Conservation (phyloP, 2,888 invertebrate genomes). For the Orthosia cruda region DNA sequence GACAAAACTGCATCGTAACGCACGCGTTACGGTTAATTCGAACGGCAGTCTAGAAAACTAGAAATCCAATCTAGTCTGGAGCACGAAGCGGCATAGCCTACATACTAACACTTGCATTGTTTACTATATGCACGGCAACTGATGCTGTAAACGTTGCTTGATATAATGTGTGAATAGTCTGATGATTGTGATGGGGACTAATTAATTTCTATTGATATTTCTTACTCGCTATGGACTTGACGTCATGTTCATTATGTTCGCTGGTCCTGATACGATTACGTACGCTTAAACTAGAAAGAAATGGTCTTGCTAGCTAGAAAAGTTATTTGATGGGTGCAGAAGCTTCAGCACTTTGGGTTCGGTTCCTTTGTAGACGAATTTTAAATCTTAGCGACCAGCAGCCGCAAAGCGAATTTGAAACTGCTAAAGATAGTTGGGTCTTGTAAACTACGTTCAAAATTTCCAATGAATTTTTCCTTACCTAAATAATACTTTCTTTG, state of each 20-base stretch:
- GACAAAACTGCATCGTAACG: constrained; percentile 57
- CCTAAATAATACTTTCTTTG: too few species aligned
- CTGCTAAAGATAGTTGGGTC: neutral
- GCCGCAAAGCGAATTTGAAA: neutral
- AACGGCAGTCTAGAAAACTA: constrained; percentile 82
- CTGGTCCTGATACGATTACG: neutral
- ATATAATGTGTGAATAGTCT: constrained; percentile 32
- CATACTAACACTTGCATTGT: constrained; percentile 69
- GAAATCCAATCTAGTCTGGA: constrained; percentile 80
- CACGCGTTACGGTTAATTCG: constrained; percentile 76
- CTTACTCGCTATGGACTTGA: neutral
- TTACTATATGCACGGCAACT: constrained; percentile 53
- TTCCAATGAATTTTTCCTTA: neutral
- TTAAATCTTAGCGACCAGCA: neutral
- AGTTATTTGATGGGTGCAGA: neutral
- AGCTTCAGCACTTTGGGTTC: neutral
- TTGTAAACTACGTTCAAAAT: neutral
- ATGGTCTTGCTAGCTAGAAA: neutral
- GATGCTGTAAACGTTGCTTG: constrained; percentile 37
- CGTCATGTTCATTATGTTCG: neutral
- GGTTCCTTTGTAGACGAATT: neutral
- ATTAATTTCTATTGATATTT: neutral
- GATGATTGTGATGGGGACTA: neutral
- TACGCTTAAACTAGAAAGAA: neutral
- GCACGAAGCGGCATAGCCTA: constrained; percentile 74